Evolutionary conservation across 2,888 invertebrate genomes (phyloP).

Genomic region (Tuta absoluta): DNA sequence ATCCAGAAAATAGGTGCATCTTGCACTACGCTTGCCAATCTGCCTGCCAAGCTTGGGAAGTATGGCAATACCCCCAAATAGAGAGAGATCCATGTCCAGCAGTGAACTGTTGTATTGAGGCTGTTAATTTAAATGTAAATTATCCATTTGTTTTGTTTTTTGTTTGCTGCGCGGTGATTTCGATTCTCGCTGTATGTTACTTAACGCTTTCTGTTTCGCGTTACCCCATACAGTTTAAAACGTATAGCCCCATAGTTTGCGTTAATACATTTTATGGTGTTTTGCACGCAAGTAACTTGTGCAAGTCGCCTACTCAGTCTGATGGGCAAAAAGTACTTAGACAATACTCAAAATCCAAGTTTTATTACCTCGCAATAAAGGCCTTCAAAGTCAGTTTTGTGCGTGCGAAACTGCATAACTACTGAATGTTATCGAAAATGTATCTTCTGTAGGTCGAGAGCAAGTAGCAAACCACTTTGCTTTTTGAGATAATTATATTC

Average conservation of each 20-base stretch:
- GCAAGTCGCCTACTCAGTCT: constrained; percentile 6
- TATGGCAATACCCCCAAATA: no score
- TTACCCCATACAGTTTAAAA: constrained; percentile 3
- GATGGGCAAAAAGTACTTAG: neutral
- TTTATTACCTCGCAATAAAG: neutral
- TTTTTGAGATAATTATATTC: no score
- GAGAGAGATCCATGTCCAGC: no score
- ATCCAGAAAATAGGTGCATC: no score
- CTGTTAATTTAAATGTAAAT: no score
- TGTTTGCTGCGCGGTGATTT: no score
- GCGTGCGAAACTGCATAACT: neutral
- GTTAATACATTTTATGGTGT: constrained; percentile 2
- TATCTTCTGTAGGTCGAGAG: neutral
- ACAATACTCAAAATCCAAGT: neutral
- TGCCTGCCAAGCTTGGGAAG: no score
- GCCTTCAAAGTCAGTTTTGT: neutral
- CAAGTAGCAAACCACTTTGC: neutral
- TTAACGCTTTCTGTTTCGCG: no score
- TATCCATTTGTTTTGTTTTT: no score
- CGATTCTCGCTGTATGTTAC: no score
- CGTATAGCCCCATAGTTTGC: constrained; percentile 1
- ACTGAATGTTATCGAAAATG: neutral
- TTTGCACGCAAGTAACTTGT: constrained; percentile 10
- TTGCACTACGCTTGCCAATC: no score
- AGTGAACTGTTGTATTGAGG: no score